Conservation (phyloP, 2,888 invertebrate species). For the Pharmacophagus antenor region DNA sequence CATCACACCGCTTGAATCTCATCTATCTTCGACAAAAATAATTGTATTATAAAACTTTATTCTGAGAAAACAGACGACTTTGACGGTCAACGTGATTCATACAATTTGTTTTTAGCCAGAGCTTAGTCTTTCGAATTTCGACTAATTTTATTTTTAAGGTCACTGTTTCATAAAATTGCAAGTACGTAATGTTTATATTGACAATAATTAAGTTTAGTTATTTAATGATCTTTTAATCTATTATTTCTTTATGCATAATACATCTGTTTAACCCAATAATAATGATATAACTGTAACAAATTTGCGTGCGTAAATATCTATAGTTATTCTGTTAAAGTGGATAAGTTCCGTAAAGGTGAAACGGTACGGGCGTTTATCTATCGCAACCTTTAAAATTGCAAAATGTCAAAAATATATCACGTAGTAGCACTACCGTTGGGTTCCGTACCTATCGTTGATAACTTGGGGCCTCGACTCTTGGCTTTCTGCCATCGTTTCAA, state of each 20-base stretch:
- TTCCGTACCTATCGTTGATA: background rate
- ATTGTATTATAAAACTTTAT: background rate
- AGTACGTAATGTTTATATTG: too few species aligned
- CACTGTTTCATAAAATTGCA: too few species aligned
- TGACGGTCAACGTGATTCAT: background rate
- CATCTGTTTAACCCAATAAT: too few species aligned
- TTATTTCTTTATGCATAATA: too few species aligned
- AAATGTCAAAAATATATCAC: slow-evolving; percentile 8
- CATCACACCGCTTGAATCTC: too few species aligned
- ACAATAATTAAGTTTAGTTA: too few species aligned
- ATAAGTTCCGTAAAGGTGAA: background rate
- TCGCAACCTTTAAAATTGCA: background rate
- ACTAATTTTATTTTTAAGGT: background rate
- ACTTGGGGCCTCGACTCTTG: slow-evolving; percentile 12
- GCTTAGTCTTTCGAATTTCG: background rate
- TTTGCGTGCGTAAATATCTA: too few species aligned
- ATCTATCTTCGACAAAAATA: background rate
- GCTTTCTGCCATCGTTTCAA: slow-evolving; percentile 15
- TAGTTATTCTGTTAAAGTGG: background rate
- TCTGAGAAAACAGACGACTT: background rate
- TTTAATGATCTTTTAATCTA: too few species aligned
- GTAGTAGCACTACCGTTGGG: background rate
- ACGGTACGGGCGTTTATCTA: too few species aligned
- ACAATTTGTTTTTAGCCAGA: background rate
- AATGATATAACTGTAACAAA: too few species aligned